Percentiles rank a stretch among this genome's conserved stretches.
Evolutionary conservation across 2,888 invertebrate species (phyloP).

Genomic region (Drosophila meridionalis): DNA sequence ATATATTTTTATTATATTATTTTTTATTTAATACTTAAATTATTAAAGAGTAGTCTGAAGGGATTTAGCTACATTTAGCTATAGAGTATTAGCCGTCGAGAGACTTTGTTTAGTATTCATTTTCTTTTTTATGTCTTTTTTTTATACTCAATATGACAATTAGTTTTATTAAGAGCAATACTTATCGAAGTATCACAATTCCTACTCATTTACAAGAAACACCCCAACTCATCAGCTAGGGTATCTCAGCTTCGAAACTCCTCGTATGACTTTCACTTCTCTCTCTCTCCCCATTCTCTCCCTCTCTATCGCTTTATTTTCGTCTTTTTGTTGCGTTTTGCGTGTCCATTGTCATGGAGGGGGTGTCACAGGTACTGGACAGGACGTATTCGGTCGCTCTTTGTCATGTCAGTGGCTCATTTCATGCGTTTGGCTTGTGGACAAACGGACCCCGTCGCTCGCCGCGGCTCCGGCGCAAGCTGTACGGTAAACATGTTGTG

Average conservation of each 20-base stretch:
- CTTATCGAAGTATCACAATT: neutral
- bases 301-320: too few species aligned
- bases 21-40: neutral
- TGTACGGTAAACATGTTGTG: slow-evolving; percentile 51
- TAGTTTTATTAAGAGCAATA: neutral
- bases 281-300: neutral
- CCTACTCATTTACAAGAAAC: neutral
- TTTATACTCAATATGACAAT: neutral
- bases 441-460: neutral
- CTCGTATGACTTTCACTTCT: neutral
- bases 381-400: neutral
- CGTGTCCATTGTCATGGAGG: slow-evolving; percentile 21
- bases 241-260: slow-evolving; percentile 12
- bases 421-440: slow-evolving; percentile 20
- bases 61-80: neutral
- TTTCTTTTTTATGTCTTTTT: neutral
- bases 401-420: slow-evolving; percentile 42
- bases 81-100: neutral
- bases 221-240: neutral
- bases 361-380: neutral
- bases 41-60: neutral
- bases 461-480: slow-evolving; percentile 16
- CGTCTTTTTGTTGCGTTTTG: slow-evolving; percentile 13
- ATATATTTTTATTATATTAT: too few species aligned
- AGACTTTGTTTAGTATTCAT: neutral